phyloP scores from a whole-genome alignment of 1,140 invertebrate species.

The Cyclargus thomasi region DNA sequence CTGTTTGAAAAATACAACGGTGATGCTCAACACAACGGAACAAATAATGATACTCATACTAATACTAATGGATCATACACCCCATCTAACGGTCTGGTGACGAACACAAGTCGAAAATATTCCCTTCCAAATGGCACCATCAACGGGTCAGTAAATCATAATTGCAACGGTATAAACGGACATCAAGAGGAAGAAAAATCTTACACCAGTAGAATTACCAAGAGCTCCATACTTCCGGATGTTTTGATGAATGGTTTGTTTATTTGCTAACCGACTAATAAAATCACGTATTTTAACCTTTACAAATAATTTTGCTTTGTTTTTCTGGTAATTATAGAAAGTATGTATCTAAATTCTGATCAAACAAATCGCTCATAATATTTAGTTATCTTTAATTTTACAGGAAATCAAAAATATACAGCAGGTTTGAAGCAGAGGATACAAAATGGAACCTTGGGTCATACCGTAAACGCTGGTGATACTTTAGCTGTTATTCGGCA shows the following conservation, averaged over 20 bases:
- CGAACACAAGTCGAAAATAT: slow-evolving; percentile 30
- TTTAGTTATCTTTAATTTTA: slow-evolving; percentile 14
- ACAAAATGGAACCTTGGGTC: slow-evolving; percentile 72
- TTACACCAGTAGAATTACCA: slow-evolving; percentile 35
- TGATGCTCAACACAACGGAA: slow-evolving; percentile 20
- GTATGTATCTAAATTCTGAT: not conserved
- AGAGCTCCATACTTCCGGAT: slow-evolving; percentile 40
- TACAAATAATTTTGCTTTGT: slow-evolving; percentile 4
- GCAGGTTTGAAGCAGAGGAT: slow-evolving; percentile 76
- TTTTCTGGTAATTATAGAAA: not conserved
- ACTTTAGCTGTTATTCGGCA: slow-evolving; percentile 45
- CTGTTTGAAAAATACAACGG: slow-evolving; percentile 38
- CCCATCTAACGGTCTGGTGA: slow-evolving; percentile 28
- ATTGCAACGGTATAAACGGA: slow-evolving; percentile 41
- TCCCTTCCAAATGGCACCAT: slow-evolving; percentile 21
- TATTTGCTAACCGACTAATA: slow-evolving; percentile 58
- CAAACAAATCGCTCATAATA: not conserved
- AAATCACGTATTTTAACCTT: slow-evolving; percentile 10
- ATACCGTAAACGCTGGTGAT: slow-evolving; percentile 51
- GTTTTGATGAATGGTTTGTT: slow-evolving; percentile 66
- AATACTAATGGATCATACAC: slow-evolving; percentile 32
- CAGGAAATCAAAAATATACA: slow-evolving; percentile 74
- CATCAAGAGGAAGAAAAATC: slow-evolving; percentile 43
- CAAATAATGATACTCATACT: slow-evolving; percentile 26
- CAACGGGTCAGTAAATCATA: slow-evolving; percentile 31